Evolutionary conservation across 2,113 vertebrate genomes (phyloP), one percentile per base, ranked within the genome.

Genomic region (Mesitornis unicolor): DNA sequence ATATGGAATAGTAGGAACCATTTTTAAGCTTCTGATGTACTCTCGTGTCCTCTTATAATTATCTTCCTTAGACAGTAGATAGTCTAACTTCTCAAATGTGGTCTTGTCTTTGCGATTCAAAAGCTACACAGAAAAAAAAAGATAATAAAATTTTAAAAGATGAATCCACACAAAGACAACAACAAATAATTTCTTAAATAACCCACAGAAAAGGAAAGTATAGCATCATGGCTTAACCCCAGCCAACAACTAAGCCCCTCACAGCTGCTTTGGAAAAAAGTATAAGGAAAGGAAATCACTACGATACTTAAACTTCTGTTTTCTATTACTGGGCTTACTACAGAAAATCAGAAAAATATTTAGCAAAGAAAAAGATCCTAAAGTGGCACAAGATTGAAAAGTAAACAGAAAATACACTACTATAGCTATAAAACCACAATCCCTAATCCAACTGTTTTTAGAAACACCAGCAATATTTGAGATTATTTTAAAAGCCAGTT

Each of bases 21-120:
- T 99, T 98, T 99, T 99, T 90, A 99, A 96, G 90, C 99, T 99
- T 92, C 98, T 98, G 93, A 99, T 99, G 83, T 99, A 99, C 43
- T 99, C 99, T 63, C 99, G 98, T 95, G 99, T 99, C 77, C 99
- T 97, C 76, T 99, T 99, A 95, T 99, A 99, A 95, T 99, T 99
- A 95, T 99, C 99, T 90, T 99, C 99, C 82, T 99, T 99, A 18
- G 99, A 99, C 35, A 99, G 98, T 86, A 99, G 97, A 85, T 98
- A 99, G 97, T 99, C 99, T 60, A 99, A 90, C 94, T 99, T 99
- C 97, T 99, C 99, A 97, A 99, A 99, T 10, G 98, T 99, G 54
- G 99, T 97, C 96, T 99, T 99, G 97, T 99, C 99, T 96, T 99
- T 99, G 64, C 99, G 98, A 96, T 98, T 99, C 96, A 99, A 98